phyloP scores from a whole-genome alignment of 2,113 vertebrate genomes.

The Alectura lathami region DNA sequence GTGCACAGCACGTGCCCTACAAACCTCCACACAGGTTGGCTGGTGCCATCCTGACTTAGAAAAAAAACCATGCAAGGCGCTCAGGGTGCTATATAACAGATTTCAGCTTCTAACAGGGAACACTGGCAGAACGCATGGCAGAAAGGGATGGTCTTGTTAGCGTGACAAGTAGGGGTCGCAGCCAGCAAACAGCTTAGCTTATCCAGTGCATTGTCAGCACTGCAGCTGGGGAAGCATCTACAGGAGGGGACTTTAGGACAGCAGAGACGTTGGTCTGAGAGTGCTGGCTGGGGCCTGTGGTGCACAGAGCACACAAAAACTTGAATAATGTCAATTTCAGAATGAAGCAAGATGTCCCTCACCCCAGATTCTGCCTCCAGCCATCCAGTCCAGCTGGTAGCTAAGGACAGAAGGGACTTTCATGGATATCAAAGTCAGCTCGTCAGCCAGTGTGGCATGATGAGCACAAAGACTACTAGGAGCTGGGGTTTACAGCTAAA shows the following conservation, averaged over 20 bases:
- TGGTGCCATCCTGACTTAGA: not conserved
- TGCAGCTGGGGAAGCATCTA: not conserved
- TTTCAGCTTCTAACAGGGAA: not conserved
- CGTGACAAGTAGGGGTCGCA: not conserved
- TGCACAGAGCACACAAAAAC: not conserved
- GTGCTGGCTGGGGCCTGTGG: not conserved
- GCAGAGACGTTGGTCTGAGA: not conserved
- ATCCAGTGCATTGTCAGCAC: not conserved
- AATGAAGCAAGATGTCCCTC: not conserved
- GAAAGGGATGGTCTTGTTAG: not conserved
- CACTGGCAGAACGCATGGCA: not conserved
- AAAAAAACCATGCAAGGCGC: not conserved
- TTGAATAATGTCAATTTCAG: accelerated
- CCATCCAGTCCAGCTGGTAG: not conserved
- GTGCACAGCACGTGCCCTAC: not conserved
- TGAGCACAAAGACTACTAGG: not conserved
- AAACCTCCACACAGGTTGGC: not conserved
- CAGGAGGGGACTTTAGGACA: not conserved
- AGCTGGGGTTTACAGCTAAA: not conserved
- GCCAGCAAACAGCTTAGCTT: not conserved
- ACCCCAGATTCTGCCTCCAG: not conserved
- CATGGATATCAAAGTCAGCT: not conserved
- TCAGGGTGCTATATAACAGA: not conserved
- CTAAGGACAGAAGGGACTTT: not conserved
- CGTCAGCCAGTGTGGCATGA: not conserved